phyloP scores from a whole-genome alignment of 2,888 invertebrate genomes.

The Miltochrista miniata region DNA sequence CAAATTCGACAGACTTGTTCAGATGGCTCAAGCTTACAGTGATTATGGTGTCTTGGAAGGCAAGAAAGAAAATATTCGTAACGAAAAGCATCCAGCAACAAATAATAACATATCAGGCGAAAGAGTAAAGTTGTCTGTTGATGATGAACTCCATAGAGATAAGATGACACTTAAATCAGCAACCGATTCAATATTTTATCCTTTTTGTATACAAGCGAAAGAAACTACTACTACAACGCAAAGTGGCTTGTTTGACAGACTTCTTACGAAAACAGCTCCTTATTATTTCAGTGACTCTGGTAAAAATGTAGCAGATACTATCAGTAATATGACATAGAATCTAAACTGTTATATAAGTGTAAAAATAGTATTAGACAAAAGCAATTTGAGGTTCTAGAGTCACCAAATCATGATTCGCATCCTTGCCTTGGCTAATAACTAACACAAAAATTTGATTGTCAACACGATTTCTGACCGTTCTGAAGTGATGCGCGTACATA shows the following conservation, averaged over 20 bases:
- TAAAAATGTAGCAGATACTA: too few species aligned
- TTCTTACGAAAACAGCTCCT: background rate
- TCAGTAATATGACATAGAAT: too few species aligned
- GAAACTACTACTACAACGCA: background rate
- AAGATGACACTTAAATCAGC: background rate
- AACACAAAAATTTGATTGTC: too few species aligned
- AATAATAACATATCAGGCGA: slow-evolving; percentile 23
- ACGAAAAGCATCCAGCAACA: slow-evolving; percentile 35
- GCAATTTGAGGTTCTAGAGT: too few species aligned
- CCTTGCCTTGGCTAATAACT: too few species aligned
- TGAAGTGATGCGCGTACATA: too few species aligned
- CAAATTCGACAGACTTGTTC: slow-evolving; percentile 52
- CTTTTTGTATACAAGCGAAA: background rate
- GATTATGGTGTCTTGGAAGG: slow-evolving; percentile 69
- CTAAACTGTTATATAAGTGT: too few species aligned
- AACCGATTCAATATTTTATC: background rate
- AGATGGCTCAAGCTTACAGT: slow-evolving; percentile 72
- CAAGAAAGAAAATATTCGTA: slow-evolving; percentile 47
- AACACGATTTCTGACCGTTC: too few species aligned
- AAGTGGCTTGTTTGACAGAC: background rate
- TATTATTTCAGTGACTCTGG: background rate
- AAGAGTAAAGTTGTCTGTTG: slow-evolving; percentile 31
- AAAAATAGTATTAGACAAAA: too few species aligned
- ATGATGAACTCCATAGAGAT: slow-evolving; percentile 6
- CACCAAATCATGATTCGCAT: too few species aligned